Conservation (phyloP, 2,113 vertebrate species). For the Tichodroma muraria region DNA sequence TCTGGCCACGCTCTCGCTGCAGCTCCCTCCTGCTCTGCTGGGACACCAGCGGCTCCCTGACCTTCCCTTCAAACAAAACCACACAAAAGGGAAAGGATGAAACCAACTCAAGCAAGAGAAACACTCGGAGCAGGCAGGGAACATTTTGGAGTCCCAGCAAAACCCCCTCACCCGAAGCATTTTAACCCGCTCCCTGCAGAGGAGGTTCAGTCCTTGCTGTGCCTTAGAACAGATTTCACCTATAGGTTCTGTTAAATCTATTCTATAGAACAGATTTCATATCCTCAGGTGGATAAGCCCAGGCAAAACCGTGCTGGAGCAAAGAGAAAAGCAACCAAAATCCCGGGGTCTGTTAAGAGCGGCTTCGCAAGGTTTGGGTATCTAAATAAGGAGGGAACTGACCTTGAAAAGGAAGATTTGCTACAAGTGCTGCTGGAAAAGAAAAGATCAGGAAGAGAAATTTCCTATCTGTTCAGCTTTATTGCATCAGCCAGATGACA, state of each 20-base stretch:
- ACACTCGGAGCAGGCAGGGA: neutral
- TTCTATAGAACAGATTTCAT: neutral
- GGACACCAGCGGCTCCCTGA: slow-evolving; percentile 4
- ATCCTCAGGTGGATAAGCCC: neutral
- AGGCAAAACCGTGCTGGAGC: neutral
- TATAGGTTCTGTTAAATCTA: no score
- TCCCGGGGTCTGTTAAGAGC: neutral
- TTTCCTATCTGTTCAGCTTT: neutral
- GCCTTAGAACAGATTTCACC: neutral
- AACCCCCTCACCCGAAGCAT: neutral
- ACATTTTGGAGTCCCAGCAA: neutral
- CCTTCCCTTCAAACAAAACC: slow-evolving; percentile 62
- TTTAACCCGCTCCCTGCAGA: neutral
- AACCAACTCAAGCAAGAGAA: slow-evolving; percentile 14
- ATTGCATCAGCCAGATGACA: neutral
- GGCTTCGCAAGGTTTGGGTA: neutral
- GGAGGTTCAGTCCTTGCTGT: neutral
- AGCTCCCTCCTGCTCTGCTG: slow-evolving; percentile 41
- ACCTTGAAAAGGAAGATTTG: neutral
- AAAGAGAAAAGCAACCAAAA: neutral
- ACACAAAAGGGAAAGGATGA: slow-evolving; percentile 37
- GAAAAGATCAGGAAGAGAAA: neutral
- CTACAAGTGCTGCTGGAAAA: neutral
- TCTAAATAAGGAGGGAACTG: neutral
- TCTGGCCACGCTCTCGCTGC: neutral